Conservation (phyloP, 2,888 invertebrate species). For the Pachycephus smyrnensis region DNA sequence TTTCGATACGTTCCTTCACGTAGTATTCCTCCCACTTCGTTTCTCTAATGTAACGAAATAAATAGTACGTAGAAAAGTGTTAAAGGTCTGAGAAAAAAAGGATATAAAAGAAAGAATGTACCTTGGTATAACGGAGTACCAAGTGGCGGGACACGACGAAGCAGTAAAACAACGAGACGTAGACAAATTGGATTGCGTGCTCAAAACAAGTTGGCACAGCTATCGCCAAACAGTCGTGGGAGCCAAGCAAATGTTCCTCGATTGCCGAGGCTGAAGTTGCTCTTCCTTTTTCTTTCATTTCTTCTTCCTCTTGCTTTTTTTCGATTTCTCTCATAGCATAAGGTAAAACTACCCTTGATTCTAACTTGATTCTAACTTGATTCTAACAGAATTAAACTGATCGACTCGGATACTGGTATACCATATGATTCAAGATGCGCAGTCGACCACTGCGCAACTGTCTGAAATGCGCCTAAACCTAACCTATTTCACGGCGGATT, state of each 20-base stretch:
- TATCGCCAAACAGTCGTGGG: constrained; percentile 66
- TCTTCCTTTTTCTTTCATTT: constrained; percentile 11
- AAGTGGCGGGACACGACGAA: constrained; percentile 12
- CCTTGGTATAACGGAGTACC: background rate
- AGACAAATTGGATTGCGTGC: constrained; percentile 67
- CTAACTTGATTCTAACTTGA: constrained; percentile 64
- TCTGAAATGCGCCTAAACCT: background rate
- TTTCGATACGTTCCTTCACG: background rate
- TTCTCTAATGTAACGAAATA: background rate
- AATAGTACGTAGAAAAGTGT: background rate
- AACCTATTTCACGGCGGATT: background rate
- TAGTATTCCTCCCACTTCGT: background rate
- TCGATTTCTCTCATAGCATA: constrained; percentile 21
- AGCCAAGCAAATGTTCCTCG: constrained; percentile 60
- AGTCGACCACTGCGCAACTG: background rate
- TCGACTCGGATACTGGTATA: background rate
- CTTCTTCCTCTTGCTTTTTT: background rate
- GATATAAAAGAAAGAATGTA: background rate
- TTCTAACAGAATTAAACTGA: constrained; percentile 62
- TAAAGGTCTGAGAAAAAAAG: background rate
- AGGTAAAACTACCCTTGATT: constrained; percentile 45
- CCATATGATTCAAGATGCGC: background rate
- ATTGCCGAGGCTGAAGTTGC: constrained; percentile 26
- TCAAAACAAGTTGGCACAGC: constrained; percentile 66
- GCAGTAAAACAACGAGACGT: constrained; percentile 62